Percentiles rank a stretch among this genome's conserved stretches.
Conservation (phyloP, 2,888 invertebrate genomes). For the Epicampocera succincta region DNA sequence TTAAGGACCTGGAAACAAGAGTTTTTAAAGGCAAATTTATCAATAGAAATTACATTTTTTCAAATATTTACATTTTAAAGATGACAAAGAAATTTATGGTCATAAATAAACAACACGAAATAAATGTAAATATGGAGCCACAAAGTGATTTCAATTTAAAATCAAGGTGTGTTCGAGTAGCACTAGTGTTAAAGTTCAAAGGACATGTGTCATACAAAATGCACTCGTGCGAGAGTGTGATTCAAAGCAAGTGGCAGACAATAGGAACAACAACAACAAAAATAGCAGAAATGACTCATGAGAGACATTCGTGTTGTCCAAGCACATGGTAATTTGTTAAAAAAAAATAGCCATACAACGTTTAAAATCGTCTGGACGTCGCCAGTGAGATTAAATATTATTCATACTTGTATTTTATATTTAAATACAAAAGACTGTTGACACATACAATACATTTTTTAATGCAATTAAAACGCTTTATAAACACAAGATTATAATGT, state of each 20-base stretch:
- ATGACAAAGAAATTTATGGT: too few relatives aligned
- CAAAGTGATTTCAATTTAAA: constrained; percentile 6
- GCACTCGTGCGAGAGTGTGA: neutral
- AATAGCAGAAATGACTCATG: constrained; percentile 47
- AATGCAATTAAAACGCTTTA: too few relatives aligned
- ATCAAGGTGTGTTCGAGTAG: constrained; percentile 21
- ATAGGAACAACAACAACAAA: neutral
- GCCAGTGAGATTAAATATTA: constrained; percentile 31
- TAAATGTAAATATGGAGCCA: too few relatives aligned
- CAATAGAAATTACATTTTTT: too few relatives aligned
- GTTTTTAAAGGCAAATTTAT: too few relatives aligned
- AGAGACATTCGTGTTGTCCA: constrained; percentile 33
- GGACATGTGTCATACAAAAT: neutral
- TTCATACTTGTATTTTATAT: neutral
- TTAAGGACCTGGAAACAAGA: too few relatives aligned
- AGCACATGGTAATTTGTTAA: constrained; percentile 25
- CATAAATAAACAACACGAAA: too few relatives aligned
- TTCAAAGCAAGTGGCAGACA: neutral
- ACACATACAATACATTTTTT: too few relatives aligned
- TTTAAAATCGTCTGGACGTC: constrained; percentile 57
- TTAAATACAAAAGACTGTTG: too few relatives aligned
- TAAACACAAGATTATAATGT: too few relatives aligned
- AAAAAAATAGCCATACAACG: constrained; percentile 45
- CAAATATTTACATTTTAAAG: too few relatives aligned
- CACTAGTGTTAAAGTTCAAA: neutral